Percentiles rank a stretch among this genome's conserved stretches.
phyloP scores from a whole-genome alignment of 2,113 vertebrate species.

The Anarrhichthys ocellatus region DNA sequence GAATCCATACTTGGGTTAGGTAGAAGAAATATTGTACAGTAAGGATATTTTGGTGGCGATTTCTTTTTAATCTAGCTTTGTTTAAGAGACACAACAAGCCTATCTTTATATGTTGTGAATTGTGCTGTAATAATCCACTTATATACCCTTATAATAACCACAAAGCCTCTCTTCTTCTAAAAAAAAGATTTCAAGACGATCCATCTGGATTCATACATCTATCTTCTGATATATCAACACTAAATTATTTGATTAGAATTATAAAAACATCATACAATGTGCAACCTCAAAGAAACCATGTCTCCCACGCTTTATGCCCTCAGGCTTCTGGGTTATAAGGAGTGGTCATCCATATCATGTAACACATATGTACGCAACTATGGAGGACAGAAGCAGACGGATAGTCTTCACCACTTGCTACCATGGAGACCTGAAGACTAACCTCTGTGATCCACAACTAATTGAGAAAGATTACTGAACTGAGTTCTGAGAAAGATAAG shows the following conservation, averaged over 20 bases:
- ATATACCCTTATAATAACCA: neutral
- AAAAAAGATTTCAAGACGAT: neutral
- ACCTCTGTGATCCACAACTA: conserved; percentile 72
- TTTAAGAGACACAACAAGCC: neutral
- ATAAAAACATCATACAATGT: neutral
- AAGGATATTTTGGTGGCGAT: neutral
- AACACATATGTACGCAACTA: conserved; percentile 58
- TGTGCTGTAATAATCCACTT: neutral
- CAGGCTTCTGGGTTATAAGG: conserved; percentile 31
- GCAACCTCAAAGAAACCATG: neutral
- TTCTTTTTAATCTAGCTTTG: neutral
- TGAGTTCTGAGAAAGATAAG: conserved; percentile 53
- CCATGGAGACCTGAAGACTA: conserved; percentile 46
- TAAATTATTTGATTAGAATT: neutral
- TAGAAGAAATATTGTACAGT: neutral
- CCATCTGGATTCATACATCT: neutral
- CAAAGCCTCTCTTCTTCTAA: neutral
- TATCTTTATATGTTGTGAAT: neutral
- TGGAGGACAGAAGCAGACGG: conserved; percentile 28
- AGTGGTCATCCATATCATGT: conserved; percentile 58
- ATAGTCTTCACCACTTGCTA: conserved; percentile 11
- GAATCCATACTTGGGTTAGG: neutral
- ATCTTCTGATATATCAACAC: neutral
- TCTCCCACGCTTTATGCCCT: neutral
- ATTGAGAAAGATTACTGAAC: conserved; percentile 64